Evolutionary conservation across 2,888 invertebrate species (phyloP), one percentile per base, ranked within the genome.

Genomic region (Sinohyriopsis cumingii): DNA sequence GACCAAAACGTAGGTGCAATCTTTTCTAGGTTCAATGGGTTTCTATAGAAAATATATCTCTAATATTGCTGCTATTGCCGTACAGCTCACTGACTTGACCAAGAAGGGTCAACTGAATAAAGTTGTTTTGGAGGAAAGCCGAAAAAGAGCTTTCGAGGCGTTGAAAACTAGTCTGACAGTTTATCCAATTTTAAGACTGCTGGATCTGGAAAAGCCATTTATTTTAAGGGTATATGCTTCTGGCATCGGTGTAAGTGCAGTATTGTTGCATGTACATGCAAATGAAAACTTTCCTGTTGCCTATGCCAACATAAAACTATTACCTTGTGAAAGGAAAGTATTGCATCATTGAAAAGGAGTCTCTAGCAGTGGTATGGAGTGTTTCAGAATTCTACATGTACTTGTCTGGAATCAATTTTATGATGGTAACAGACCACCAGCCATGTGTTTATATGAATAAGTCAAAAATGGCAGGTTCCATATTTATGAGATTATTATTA

Each of bases 151-250:
- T 20, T 73, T 68, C 55, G 24, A 60, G 20, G 45, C 59, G 9
- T 59, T 72, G n/a, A 75, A 69, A 54, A 60, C 61, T 19, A 22
- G 45, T n/a, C 59, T 75, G 20, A n/a, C 60, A 24, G 19, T 28
- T 0, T 57, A 22, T 6, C 73, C 69, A 20, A 65, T 78, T 28
- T 63, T 78, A 19, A 59, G 57, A 65, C 33, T 72, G 19, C 69
- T 69, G 12, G 72, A 77, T 59, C 62, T 74, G 12, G 28, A 66
- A 3, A 59, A 65, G 55, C 54, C 28, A 22, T 74, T 77, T 60
- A 67, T 69, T 4, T 20, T 77, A 22, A 60, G 64, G 53, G 67
- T 60, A 24, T 72, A 78, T 77, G 76, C 78, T 15, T 69, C 69
- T 5, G 69, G 69, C 53, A n/a, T 22, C 5, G 71, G 66, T 22